Evolutionary conservation across 2,113 vertebrate species (phyloP), one percentile per base, ranked within the genome.

Genomic region (Anser cygnoides): DNA sequence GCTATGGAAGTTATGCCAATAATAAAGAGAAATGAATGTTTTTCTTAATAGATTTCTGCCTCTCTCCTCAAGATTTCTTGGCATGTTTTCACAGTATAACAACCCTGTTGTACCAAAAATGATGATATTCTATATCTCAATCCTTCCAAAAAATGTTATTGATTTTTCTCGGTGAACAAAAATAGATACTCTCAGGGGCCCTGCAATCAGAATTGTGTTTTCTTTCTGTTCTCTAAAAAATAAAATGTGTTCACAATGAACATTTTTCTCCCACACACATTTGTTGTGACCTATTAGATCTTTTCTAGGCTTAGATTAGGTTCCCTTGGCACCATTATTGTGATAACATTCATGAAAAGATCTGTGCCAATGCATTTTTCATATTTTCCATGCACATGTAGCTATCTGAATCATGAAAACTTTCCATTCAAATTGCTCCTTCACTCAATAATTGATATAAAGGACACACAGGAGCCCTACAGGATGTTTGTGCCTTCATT

Each of bases 161-260:
- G 81, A 71, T 86, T 94, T 86, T 96, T 79, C 73, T 84, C 74
- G 39, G 33, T 11, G 39, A 93, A 94, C 14, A 74, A 76, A 93
- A 92, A 82, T 70, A 73, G 19, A 33, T 44, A 63, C 86, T 93
- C 94, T 96, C 81, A 37, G 20, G 37, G 61, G 67, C 6, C 50
- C 31, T 84, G 22, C 35, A 31, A 44, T 90, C 37, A 91, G 55
- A 94, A 90, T 61, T 78, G 44, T 84, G n/a, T 37, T 95, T 95
- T 95, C 71, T 25, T 89, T 72, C 58, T 77, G 52, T 81, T 85
- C 54, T 94, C 41, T 89, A 66, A 87, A 79, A 93, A 85, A 44
- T 33, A 83, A 73, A 92, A 2, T 88, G 65, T 44, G 33, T 65
- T 63, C 66, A 65, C 54, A 59, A 35, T 6, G 55, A 75, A 61